Percentiles rank a stretch among this genome's conserved stretches.
Evolutionary conservation across 1,140 invertebrate genomes (phyloP).

Genomic region (Nymphalis io): DNA sequence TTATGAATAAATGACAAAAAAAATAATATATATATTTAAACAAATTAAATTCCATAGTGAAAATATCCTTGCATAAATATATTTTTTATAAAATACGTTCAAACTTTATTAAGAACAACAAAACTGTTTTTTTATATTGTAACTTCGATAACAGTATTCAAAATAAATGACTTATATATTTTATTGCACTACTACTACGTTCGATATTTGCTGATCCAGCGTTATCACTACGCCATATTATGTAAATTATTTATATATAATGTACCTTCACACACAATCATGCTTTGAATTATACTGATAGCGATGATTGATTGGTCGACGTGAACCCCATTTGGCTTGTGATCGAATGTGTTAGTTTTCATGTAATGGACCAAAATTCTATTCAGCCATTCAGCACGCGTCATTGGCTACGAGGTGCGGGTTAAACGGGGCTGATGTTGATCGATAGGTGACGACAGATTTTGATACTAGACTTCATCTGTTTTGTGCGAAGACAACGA

Average conservation of each 20-base stretch:
- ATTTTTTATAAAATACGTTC: too few relatives aligned
- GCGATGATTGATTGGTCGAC: constrained; percentile 57
- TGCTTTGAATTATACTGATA: constrained; percentile 55
- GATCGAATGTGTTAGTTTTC: constrained; percentile 29
- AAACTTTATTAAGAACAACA: too few relatives aligned
- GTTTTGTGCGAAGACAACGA: background rate
- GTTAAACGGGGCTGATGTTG: constrained; percentile 32
- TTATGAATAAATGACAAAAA: too few relatives aligned
- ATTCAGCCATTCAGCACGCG: constrained; percentile 32
- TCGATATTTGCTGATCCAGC: background rate
- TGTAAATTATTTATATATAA: constrained; percentile 37
- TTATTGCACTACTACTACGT: too few relatives aligned
- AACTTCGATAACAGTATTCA: too few relatives aligned
- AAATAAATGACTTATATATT: too few relatives aligned
- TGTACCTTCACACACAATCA: constrained; percentile 52
- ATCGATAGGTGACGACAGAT: constrained; percentile 22
- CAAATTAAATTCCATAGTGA: too few relatives aligned
- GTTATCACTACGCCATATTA: constrained; percentile 7
- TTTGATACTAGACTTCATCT: constrained; percentile 8
- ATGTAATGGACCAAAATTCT: constrained; percentile 34
- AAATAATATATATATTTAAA: too few relatives aligned
- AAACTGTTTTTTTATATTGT: too few relatives aligned
- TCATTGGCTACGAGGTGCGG: constrained; percentile 29
- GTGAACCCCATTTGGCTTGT: constrained; percentile 34
- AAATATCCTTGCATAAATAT: too few relatives aligned